Conservation (phyloP, 2,888 invertebrate species). For the Chymomyza caudatula region DNA sequence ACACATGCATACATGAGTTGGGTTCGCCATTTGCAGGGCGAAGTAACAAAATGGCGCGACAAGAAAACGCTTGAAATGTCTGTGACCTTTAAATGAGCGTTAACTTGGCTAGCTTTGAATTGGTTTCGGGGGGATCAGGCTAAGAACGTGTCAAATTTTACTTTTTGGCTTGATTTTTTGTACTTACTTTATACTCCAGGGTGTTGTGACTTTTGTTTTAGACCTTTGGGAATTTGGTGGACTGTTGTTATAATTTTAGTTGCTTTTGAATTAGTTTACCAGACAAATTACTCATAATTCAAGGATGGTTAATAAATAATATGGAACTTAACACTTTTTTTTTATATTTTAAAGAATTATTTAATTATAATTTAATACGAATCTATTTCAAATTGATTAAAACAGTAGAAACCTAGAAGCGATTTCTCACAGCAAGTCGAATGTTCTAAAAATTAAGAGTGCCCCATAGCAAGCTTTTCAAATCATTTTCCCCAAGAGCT, state of each 20-base stretch:
- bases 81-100: constrained; percentile 53
- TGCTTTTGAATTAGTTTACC: not conserved
- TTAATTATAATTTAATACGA: too few species aligned
- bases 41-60: constrained; percentile 53
- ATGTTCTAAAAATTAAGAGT: too few species aligned
- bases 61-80: constrained; percentile 65
- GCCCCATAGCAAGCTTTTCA: too few species aligned
- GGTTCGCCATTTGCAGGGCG: constrained; percentile 24
- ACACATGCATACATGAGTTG: constrained; percentile 42
- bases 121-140: not conserved
- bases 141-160: not conserved
- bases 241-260: not conserved
- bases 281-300: not conserved
- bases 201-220: not conserved
- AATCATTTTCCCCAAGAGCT: too few species aligned
- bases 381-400: too few species aligned
- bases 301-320: not conserved
- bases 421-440: too few species aligned
- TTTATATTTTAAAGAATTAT: too few species aligned
- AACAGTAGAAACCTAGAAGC: too few species aligned
- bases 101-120: not conserved
- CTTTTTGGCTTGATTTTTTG: not conserved
- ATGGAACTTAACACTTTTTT: too few species aligned
- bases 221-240: not conserved
- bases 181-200: not conserved